Evolutionary conservation across 2,888 invertebrate species (phyloP), one percentile per base, ranked within the genome.

Genomic region (Hydraecia micacea): DNA sequence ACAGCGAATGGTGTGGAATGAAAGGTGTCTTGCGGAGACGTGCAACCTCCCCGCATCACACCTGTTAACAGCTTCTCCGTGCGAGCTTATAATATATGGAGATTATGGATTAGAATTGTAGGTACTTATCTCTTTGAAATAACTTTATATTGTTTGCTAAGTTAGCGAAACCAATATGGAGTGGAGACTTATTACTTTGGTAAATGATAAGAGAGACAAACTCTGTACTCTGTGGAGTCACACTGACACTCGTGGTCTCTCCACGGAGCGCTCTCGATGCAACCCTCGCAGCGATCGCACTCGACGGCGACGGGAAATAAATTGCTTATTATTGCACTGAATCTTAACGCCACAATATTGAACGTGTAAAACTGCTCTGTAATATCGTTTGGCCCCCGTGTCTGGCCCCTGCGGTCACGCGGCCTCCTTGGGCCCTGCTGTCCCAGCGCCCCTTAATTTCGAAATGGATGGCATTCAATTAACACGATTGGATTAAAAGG

Each of bases 391-490:
- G 78, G 69, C 42, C 46, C 18, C 58, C 9, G 52, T 39, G 58
- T 7, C 58, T 21, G n/a, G 18, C 36, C 32, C 39, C 25, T 39
- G 67, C 39, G 39, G 6, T 5, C 42, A 8, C 3, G n/a, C 2
- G 36, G 11, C 18, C 21, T 36, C 46, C 25, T 9, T 0, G 21
- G 32, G 7, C 25, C 18, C 36, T 28, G 3, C 13, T 36, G 58
- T 18, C n/a, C n/a, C 65, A 28, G 55, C 82, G 80, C 87, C 90
- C 85, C 89, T 90, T 90, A 81, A 90, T 89, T 89, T 90, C 85
- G 80, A 82, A 89, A 89, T 90, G 89, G 87, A 90, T 88, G 88
- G 84, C 85, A 90, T 91, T 91, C 90, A 91, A 91, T 92, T 92
- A 92, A 88, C 81, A 79, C 88, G 88, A 88, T 88, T 89, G 86